phyloP scores from a whole-genome alignment of 2,888 invertebrate species.

The Lacanobia oleracea region DNA sequence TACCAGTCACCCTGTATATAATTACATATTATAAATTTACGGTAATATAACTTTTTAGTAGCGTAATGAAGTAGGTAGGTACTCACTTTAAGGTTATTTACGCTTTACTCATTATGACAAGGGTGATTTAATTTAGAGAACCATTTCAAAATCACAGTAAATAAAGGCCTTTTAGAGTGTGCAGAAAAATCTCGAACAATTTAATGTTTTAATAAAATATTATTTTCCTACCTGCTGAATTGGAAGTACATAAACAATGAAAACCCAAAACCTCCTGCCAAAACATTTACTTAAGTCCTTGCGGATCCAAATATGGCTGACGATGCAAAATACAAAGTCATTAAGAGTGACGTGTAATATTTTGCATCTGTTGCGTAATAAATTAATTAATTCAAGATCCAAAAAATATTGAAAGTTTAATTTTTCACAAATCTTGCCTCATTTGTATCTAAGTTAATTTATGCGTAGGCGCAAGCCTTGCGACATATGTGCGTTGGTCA shows the following conservation, averaged over 20 bases:
- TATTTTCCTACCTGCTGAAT: background rate
- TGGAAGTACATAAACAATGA: conserved; percentile 25
- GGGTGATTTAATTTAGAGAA: no score
- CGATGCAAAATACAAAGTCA: conserved; percentile 29
- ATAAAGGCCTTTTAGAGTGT: background rate
- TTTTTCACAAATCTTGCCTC: conserved; percentile 1
- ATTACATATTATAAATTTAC: no score
- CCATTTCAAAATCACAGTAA: background rate
- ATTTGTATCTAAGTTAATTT: conserved; percentile 17
- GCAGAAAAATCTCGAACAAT: background rate
- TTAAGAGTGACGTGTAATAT: conserved; percentile 35
- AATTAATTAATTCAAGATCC: conserved; percentile 4
- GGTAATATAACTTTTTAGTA: no score
- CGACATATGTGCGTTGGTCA: background rate
- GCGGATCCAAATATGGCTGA: conserved; percentile 22
- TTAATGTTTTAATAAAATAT: background rate
- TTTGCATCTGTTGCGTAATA: conserved; percentile 43
- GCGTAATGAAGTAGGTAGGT: no score
- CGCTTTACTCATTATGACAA: no score
- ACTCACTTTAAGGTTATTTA: no score
- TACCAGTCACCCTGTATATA: no score
- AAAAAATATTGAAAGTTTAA: conserved; percentile 11
- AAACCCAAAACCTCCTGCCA: conserved; percentile 29
- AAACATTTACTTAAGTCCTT: conserved; percentile 47
- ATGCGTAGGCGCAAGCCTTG: conserved; percentile 23